These are phyloP conservation scores for Zaprionus inermis DNA, from an alignment of 1,140 invertebrate species.

Conservation along the genomic window DNA sequence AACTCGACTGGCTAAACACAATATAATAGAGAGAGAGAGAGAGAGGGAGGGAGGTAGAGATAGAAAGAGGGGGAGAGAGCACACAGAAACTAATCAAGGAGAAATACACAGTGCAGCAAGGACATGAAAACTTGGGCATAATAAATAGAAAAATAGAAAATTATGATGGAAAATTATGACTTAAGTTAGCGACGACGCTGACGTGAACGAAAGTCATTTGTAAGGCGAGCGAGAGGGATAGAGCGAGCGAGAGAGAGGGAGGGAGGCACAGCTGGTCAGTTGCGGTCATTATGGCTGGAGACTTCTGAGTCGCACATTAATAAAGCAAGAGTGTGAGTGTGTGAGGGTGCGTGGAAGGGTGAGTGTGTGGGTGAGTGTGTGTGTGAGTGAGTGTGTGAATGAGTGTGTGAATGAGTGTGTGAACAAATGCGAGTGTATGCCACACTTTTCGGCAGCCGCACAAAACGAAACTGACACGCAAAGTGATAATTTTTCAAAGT, in stretches of 20 bases:
- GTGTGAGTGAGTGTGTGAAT: background rate
- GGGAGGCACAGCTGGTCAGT: slow-evolving; percentile 37
- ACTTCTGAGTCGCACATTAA: slow-evolving; percentile 39
- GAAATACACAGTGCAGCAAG: slow-evolving; percentile 39
- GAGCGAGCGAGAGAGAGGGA: background rate
- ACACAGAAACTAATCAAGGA: slow-evolving; percentile 67
- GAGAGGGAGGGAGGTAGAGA: background rate
- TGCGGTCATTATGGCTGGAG: slow-evolving; percentile 47
- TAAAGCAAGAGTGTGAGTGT: slow-evolving; percentile 38
- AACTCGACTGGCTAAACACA: slow-evolving; percentile 52
- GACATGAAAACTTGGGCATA: slow-evolving; percentile 56
- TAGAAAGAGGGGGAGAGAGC: slow-evolving; percentile 1
- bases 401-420: slow-evolving; percentile 1
- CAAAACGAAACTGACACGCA: slow-evolving; percentile 54
- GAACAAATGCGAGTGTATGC: slow-evolving; percentile 13
- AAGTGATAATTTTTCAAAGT: slow-evolving; percentile 61
- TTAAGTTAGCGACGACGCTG: slow-evolving; percentile 56
- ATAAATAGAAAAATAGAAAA: slow-evolving; percentile 67
- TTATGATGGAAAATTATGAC: slow-evolving; percentile 73
- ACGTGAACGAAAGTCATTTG: slow-evolving; percentile 72
- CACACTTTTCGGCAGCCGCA: slow-evolving; percentile 16
- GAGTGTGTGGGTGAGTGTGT: background rate
- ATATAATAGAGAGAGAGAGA: slow-evolving; percentile 31
- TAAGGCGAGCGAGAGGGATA: slow-evolving; percentile 33
- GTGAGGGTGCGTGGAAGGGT: background rate